Evolutionary conservation across 2,797 vertebrate genomes (phyloP), one percentile per base, ranked within the genome.

Genomic region (Cichlasoma orientale): DNA sequence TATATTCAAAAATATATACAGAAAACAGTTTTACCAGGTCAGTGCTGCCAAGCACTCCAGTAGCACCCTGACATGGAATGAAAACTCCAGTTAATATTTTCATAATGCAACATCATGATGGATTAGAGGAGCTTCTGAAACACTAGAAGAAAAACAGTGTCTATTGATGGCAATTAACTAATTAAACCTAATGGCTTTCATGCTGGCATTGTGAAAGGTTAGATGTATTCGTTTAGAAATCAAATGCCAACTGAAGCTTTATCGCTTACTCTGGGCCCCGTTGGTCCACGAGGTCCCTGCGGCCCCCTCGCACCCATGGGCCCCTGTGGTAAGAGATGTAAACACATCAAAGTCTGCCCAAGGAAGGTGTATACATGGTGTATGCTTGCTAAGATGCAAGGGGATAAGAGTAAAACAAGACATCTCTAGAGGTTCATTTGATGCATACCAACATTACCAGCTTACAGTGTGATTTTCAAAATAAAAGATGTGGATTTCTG

Each of bases 251-350:
- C 21, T 44, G 18, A 66, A 14, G 23, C 56, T 61, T 71, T 25
- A 50, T 61, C 61, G 95, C 97, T 97, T 94, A 99, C 98, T 77
- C 94, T 96, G 61, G 96, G 95, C 16, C 98, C 98, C 19, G 95
- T 89, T 14, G 97, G 93, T 12, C 98, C 98, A 29, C 95, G 96
- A 41, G 95, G 96, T 21, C 98, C 98, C 59, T 96, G 94, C 14
- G 96, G 96, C 52, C 98, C 98, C 92, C 97, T 96, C 88, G 93
- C 96, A 78, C 98, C 98, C 80, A 96, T 96, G 77, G 98, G 90
- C 56, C 98, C 98, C 98, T 99, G 93, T 80, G 78, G 55, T 84
- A 80, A 90, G 63, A 54, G 59, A 25, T 11, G 4, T 5, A 27
- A 74, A 75, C 14, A 5, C 74, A 69, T 85, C 21, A 78, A 33